phyloP scores from a whole-genome alignment of 2,797 vertebrate genomes.

The Denticeps clupeoides region DNA sequence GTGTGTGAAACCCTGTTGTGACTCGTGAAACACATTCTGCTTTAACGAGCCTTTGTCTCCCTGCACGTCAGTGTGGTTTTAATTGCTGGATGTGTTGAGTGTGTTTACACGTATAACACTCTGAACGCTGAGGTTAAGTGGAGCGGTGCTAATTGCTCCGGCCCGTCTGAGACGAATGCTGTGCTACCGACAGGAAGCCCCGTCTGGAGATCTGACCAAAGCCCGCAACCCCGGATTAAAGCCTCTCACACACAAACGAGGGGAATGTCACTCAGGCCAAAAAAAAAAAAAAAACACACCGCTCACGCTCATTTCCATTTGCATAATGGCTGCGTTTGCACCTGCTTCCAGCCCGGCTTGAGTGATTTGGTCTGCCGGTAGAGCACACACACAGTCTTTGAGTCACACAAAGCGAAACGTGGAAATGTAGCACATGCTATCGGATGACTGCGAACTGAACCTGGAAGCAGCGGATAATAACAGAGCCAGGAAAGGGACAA shows the following conservation, averaged over 20 bases:
- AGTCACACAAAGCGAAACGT: background rate
- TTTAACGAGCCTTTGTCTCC: background rate
- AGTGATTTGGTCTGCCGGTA: conserved; percentile 13
- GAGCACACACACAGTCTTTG: background rate
- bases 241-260: conserved; percentile 1
- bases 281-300: background rate
- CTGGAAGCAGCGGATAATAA: too few species aligned
- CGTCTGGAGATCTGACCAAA: conserved; percentile 1
- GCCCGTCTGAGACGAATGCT: background rate
- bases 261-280: background rate
- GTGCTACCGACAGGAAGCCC: conserved; percentile 8
- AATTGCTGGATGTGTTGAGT: background rate
- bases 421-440: too few species aligned
- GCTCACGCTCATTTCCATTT: conserved; percentile 31
- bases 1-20: background rate
- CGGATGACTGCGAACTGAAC: too few species aligned
- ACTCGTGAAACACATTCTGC: background rate
- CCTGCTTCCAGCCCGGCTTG: conserved; percentile 38
- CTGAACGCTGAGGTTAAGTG: conserved; percentile 24
- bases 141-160: conserved; percentile 28
- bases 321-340: conserved; percentile 45
- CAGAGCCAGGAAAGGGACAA: too few species aligned
- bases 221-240: conserved; percentile 8
- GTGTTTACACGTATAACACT: conserved; percentile 31
- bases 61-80: background rate